phyloP scores from a whole-genome alignment of 2,113 vertebrate genomes.

The Dipodomys merriami region DNA sequence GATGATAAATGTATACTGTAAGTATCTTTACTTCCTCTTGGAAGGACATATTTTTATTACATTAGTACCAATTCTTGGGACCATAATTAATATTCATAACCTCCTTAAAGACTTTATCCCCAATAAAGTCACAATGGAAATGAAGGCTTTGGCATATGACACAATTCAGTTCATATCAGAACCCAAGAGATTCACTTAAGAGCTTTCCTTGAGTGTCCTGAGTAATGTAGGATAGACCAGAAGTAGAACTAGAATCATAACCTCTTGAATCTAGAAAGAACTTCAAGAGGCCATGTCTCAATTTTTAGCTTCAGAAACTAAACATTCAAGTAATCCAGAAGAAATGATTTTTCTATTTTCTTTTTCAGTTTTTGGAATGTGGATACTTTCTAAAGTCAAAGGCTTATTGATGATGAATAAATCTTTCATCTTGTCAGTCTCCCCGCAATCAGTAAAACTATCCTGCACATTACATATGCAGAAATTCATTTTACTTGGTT shows the following conservation, averaged over 20 bases:
- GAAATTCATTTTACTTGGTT: background rate
- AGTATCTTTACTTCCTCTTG: background rate
- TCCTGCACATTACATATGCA: background rate
- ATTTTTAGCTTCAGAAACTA: slow-evolving; percentile 7
- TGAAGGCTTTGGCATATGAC: background rate
- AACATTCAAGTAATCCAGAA: background rate
- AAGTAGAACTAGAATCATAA: background rate
- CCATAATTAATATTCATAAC: background rate
- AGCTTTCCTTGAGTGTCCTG: background rate
- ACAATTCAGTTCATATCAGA: background rate
- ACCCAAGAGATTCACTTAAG: background rate
- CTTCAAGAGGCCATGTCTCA: background rate
- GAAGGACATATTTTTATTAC: background rate
- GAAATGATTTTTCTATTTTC: background rate
- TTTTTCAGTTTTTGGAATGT: background rate
- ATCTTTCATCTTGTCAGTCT: background rate
- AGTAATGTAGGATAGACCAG: background rate
- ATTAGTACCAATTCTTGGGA: background rate
- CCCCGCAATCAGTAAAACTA: background rate
- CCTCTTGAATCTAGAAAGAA: background rate
- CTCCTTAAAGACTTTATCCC: background rate
- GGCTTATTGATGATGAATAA: background rate
- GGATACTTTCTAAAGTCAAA: slow-evolving; percentile 3
- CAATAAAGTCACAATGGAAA: background rate
- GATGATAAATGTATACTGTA: too few species aligned